Conservation (phyloP, 1,140 invertebrate genomes). For the Mylabris phalerata region DNA sequence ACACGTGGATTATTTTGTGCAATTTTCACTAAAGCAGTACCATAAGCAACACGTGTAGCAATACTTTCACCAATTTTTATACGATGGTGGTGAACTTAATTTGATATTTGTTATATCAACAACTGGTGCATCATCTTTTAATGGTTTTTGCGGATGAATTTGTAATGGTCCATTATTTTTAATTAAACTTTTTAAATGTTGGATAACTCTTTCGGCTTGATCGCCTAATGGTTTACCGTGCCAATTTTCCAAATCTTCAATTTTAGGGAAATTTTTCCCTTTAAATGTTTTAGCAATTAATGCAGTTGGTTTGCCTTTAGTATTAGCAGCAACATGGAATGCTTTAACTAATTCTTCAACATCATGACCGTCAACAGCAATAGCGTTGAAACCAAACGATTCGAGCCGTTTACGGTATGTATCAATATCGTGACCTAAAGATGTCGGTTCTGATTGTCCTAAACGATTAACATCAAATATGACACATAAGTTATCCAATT, state of each 20-base stretch:
- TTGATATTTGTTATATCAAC: slow-evolving; percentile 70
- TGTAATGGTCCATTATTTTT: slow-evolving; percentile 54
- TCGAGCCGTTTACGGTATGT: slow-evolving; percentile 81
- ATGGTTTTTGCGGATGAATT: slow-evolving; percentile 56
- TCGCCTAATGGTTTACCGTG: slow-evolving; percentile 93
- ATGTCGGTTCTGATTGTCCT: slow-evolving; percentile 93
- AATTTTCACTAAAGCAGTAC: slow-evolving; percentile 84
- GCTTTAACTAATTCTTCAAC: slow-evolving; percentile 84
- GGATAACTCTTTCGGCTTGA: slow-evolving; percentile 68
- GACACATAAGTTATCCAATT: slow-evolving; percentile 93
- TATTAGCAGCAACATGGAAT: slow-evolving; percentile 70
- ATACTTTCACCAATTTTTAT: slow-evolving; percentile 74
- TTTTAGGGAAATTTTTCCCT: slow-evolving; percentile 77
- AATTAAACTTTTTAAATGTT: slow-evolving; percentile 59
- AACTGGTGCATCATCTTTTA: slow-evolving; percentile 61
- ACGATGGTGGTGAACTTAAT: slow-evolving; percentile 77
- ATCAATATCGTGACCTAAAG: slow-evolving; percentile 88
- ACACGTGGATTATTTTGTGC: slow-evolving; percentile 78
- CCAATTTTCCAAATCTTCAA: slow-evolving; percentile 93
- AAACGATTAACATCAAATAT: slow-evolving; percentile 97
- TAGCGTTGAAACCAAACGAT: slow-evolving; percentile 87
- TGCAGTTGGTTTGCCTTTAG: slow-evolving; percentile 82
- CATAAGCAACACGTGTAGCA: slow-evolving; percentile 92
- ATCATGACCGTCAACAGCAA: slow-evolving; percentile 95
- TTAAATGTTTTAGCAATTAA: slow-evolving; percentile 95